Conservation (phyloP, 1,140 invertebrate species). For the Marisa cornuarietis region DNA sequence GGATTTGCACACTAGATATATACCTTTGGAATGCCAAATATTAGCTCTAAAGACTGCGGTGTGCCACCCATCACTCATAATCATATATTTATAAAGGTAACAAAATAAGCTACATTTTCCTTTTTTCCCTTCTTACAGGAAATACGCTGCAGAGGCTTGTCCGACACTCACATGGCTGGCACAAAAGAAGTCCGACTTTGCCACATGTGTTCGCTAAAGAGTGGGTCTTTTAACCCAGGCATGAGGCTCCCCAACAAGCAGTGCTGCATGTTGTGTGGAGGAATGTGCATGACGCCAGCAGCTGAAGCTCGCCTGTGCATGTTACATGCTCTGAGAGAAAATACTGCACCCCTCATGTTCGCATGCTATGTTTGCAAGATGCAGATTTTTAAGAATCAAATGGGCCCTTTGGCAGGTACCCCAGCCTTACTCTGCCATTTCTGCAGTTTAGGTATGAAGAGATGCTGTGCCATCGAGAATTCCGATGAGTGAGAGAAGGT, state of each 20-base stretch:
- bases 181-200: constrained; percentile 12
- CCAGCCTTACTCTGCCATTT: constrained; percentile 10
- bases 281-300: not conserved
- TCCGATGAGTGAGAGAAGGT: not conserved
- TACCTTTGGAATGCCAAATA: not conserved
- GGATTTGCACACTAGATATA: not conserved
- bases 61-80: not conserved
- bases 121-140: not conserved
- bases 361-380: not conserved
- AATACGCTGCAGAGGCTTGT: not conserved
- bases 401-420: not conserved
- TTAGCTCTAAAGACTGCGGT: not conserved
- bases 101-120: not conserved
- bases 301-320: not conserved
- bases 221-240: constrained; percentile 8
- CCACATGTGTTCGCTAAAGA: not conserved
- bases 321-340: constrained; percentile 4
- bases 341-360: no score
- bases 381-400: constrained; percentile 4
- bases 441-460: constrained; percentile 12
- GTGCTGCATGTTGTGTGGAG: not conserved
- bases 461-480: constrained; percentile 5
- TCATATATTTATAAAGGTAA: not conserved
- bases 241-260: constrained; percentile 4
- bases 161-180: not conserved